phyloP scores from a whole-genome alignment of 2,888 invertebrate species.

The Amphiduros pacificus region DNA sequence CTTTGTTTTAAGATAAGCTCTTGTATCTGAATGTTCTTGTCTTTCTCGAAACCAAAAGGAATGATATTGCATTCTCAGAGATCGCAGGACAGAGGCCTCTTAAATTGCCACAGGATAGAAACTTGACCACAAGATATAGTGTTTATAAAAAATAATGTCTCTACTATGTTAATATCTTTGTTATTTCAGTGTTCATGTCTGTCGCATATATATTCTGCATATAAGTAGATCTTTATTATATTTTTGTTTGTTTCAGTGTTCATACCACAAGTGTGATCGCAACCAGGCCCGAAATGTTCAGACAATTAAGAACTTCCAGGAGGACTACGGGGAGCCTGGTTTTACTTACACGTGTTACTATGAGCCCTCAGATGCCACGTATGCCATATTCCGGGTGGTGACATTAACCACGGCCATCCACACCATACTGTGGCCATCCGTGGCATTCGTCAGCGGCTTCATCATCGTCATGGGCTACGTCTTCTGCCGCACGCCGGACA shows the following conservation, averaged over 20 bases:
- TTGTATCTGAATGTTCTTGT: no score
- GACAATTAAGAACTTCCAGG: slow-evolving; percentile 25
- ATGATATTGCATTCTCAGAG: no score
- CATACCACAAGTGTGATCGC: slow-evolving; percentile 33
- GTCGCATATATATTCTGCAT: no score
- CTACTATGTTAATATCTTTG: no score
- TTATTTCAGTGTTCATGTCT: no score
- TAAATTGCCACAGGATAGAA: no score
- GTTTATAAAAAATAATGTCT: no score
- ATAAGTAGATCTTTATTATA: no score
- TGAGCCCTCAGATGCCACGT: slow-evolving; percentile 21
- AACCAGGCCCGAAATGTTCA: slow-evolving; percentile 19
- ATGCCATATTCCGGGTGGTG: slow-evolving; percentile 29
- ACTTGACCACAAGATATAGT: no score
- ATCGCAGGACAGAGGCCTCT: no score
- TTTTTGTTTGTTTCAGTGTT: slow-evolving; percentile 28
- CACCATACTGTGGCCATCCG: slow-evolving; percentile 33
- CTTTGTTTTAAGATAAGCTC: no score
- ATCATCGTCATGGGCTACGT: slow-evolving; percentile 27
- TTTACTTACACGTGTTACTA: slow-evolving; percentile 24
- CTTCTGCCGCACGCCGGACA: background rate
- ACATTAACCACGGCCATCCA: slow-evolving; percentile 26
- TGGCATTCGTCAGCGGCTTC: slow-evolving; percentile 28
- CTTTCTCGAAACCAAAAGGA: no score
- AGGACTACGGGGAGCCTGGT: slow-evolving; percentile 5